These are phyloP conservation scores for Tenthredo mesomela DNA, from an alignment of 2,888 invertebrate genomes.

Conservation along the genomic window DNA sequence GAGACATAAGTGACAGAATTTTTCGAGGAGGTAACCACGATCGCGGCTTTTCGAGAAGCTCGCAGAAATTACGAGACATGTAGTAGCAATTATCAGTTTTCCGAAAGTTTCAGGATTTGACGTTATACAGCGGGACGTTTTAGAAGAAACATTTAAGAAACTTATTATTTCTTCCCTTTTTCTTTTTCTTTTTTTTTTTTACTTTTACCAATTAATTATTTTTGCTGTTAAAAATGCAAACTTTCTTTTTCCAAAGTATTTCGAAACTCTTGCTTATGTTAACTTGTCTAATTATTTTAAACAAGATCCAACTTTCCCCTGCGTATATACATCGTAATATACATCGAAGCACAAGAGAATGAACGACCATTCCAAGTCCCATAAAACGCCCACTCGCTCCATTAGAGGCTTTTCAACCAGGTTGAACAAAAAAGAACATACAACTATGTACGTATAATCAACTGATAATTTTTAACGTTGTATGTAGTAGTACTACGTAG, in stretches of 20 bases:
- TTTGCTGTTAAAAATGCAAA: background rate
- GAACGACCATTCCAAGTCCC: conserved; percentile 14
- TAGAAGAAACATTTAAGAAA: background rate
- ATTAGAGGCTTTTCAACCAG: conserved; percentile 14
- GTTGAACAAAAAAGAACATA: background rate
- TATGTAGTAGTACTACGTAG: too few relatives aligned
- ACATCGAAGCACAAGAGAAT: background rate
- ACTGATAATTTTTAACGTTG: background rate
- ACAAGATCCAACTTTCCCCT: background rate
- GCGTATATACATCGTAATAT: background rate
- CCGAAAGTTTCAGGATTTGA: background rate
- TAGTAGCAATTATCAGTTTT: background rate
- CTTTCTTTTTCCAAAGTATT: background rate
- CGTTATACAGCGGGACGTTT: background rate
- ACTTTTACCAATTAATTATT: background rate
- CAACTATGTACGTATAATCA: background rate
- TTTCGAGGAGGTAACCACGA: background rate
- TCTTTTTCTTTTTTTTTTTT: background rate
- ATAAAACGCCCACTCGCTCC: conserved; percentile 26
- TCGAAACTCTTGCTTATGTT: background rate
- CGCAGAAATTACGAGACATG: background rate
- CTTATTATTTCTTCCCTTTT: background rate
- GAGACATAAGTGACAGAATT: background rate
- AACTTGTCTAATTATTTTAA: conserved; percentile 9
- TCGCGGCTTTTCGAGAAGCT: background rate